These are phyloP conservation scores for Cheirogaleus medius DNA, from an alignment of 2,113 vertebrate genomes.

Conservation along the genomic window DNA sequence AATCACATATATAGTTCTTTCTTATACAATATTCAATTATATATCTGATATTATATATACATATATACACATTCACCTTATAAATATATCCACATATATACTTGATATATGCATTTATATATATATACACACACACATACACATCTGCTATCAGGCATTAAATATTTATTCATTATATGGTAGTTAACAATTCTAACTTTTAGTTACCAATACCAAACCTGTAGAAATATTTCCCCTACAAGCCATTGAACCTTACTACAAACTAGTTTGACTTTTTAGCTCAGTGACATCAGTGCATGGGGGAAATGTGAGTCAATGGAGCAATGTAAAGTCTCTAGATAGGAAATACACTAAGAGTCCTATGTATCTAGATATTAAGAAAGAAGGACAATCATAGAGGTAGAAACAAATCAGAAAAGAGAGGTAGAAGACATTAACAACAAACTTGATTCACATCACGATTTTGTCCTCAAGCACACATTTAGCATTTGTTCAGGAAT, in stretches of 20 bases:
- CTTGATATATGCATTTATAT: background rate
- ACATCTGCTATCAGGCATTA: background rate
- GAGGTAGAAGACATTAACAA: background rate
- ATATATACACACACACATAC: background rate
- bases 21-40: background rate
- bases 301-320: background rate
- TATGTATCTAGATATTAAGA: background rate
- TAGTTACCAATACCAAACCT: background rate
- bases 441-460: background rate
- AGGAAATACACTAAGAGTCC: background rate
- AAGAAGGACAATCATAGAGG: background rate
- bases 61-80: background rate
- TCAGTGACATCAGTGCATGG: background rate
- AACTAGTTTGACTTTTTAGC: background rate
- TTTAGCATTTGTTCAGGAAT: background rate
- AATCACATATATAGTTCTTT: background rate
- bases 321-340: background rate
- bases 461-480: background rate
- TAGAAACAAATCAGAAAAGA: background rate
- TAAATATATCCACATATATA: background rate
- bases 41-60: background rate
- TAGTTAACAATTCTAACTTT: constrained; percentile 24
- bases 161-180: background rate
- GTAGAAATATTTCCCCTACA: background rate
- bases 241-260: background rate